Evolutionary conservation across 2,797 vertebrate species (phyloP), one percentile per base, ranked within the genome.

Genomic region (Gila robusta): DNA sequence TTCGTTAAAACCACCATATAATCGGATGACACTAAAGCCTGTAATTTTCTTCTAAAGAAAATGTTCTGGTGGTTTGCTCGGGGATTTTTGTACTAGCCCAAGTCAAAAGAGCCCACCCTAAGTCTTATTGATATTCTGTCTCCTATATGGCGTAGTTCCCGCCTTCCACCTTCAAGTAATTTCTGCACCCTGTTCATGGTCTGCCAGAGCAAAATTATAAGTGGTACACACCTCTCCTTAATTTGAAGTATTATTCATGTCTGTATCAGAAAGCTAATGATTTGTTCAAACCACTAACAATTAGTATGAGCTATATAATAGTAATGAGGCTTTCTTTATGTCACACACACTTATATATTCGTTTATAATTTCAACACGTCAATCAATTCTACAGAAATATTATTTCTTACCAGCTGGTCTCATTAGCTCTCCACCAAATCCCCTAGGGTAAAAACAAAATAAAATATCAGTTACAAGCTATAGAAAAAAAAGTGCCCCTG

Each of bases 381-480:
- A 69, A 56, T 56, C 32, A 69, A 14, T 41, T 54, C 32, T 8
- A 72, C 6, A 62, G 19, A 44, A 73, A 17, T 2, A 56, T 8
- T 44, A 16, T 62, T 56, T 49, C 70, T 92, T 92, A 99, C 98
- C 96, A 91, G 98, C 98, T 56, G 96, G 96, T 91, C 96, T 96
- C 98, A 99, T 99, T 69, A 98, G 94, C 9, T 97, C 97, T 92
- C 98, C 98, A 86, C 97, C 98, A 21, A 97, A 96, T 28, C 98
- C 98, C 94, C 98, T 99, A 82, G 0, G 90, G 90, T 85, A 37
- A 88, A 81, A 87, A 14, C 47, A 85, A 86, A 6, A 62, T 11
- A 81, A 86, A 6, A 62, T 11, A 81, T 52, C 66, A 76, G 82
- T 56, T 74, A 62, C 8, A 70, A 44, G 54, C 41, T 47, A 78